phyloP scores from a whole-genome alignment of 2,797 vertebrate species.

The Lithobates sylvaticus region DNA sequence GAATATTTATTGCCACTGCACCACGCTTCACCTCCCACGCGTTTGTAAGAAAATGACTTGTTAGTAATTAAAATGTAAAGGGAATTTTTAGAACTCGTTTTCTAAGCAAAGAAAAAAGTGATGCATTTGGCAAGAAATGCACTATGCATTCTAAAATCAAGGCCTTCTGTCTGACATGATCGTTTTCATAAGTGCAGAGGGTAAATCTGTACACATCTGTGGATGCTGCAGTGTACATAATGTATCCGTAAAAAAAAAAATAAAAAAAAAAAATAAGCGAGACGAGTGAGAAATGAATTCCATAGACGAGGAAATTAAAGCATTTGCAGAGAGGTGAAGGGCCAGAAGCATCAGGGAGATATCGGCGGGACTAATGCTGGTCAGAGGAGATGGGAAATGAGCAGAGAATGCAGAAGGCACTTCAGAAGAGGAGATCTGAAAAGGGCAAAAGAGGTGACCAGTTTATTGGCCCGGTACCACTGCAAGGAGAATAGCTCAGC shows the following conservation, averaged over 20 bases:
- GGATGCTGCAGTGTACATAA: background rate
- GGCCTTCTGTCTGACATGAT: too few relatives aligned
- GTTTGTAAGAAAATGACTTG: too few relatives aligned
- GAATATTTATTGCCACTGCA: too few relatives aligned
- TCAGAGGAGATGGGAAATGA: constrained; percentile 33
- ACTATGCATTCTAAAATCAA: too few relatives aligned
- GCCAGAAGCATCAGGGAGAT: constrained; percentile 47
- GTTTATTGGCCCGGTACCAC: constrained; percentile 50
- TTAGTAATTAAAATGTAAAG: too few relatives aligned
- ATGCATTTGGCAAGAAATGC: too few relatives aligned
- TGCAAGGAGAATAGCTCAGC: constrained; percentile 40
- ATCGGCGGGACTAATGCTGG: constrained; percentile 38
- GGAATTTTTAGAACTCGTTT: too few relatives aligned
- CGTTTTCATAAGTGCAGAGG: too few relatives aligned
- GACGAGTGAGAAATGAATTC: constrained; percentile 33
- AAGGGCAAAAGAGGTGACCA: constrained; percentile 54
- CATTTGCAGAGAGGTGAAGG: constrained; percentile 41
- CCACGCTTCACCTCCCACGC: too few relatives aligned
- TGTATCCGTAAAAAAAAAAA: background rate
- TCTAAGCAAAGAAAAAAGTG: too few relatives aligned
- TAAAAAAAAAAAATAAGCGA: background rate
- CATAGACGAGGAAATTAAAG: constrained; percentile 41
- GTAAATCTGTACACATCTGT: too few relatives aligned
- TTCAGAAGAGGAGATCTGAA: constrained; percentile 49
- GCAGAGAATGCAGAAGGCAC: constrained; percentile 20